Evolutionary conservation across 2,797 vertebrate species (phyloP).

Genomic region (Schizopygopsis pylzovi): DNA sequence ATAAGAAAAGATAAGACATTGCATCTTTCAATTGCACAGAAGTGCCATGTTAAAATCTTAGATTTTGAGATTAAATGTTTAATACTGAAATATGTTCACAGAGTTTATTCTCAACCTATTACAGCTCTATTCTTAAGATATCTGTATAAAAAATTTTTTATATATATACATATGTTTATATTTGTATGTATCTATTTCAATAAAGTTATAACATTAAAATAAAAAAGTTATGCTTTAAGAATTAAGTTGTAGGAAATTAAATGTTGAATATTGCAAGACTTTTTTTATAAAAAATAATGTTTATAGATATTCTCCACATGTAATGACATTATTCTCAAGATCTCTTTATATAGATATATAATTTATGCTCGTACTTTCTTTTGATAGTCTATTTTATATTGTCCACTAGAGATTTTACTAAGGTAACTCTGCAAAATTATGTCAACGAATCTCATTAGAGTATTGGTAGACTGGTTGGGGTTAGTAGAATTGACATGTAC

Average conservation of each 20-base stretch:
- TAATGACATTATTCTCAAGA: neutral
- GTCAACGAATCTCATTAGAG: neutral
- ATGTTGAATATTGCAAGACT: neutral
- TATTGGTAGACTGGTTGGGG: neutral
- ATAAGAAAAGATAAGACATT: neutral
- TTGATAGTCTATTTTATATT: neutral
- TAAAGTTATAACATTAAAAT: neutral
- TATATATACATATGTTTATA: neutral
- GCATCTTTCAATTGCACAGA: neutral
- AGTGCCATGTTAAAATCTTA: neutral
- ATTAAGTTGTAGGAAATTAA: neutral
- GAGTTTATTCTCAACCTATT: neutral
- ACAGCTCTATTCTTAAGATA: neutral
- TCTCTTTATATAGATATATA: neutral
- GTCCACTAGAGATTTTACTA: too few species aligned
- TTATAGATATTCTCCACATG: neutral
- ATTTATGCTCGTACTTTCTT: neutral
- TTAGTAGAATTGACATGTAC: neutral
- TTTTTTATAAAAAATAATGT: neutral
- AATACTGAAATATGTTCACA: neutral
- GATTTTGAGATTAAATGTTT: neutral
- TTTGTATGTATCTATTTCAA: neutral
- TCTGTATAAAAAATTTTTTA: neutral
- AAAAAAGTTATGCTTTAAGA: neutral
- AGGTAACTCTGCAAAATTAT: neutral